Percentiles rank a stretch among this genome's conserved stretches.
Evolutionary conservation across 2,113 vertebrate genomes (phyloP).

Genomic region (pig (Sus scrofa)): DNA sequence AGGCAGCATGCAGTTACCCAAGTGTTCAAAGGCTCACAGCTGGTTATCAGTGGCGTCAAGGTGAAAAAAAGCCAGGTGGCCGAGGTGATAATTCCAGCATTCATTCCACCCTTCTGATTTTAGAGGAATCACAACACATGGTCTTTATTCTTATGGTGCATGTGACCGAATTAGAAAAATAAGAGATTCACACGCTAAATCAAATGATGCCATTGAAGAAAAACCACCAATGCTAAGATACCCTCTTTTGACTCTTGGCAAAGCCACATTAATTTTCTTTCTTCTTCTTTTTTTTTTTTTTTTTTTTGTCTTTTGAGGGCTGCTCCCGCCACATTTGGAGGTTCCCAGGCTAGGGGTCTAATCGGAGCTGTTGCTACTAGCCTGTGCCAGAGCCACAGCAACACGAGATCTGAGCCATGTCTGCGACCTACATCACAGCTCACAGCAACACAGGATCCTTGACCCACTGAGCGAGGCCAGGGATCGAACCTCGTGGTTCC

Average conservation of each 20-base stretch:
- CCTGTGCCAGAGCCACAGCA: no score
- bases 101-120: background rate
- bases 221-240: background rate
- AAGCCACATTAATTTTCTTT: background rate
- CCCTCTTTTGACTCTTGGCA: background rate
- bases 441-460: no score
- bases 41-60: background rate
- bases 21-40: background rate
- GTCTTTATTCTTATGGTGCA: background rate
- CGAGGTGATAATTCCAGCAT: background rate
- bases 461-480: no score
- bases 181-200: background rate
- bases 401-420: no score
- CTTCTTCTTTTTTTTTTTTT: no score
- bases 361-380: no score
- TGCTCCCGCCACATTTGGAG: no score
- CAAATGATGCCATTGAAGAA: background rate
- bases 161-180: conserved; percentile 22
- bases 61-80: background rate
- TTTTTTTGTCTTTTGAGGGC: no score
- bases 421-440: no score
- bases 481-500: no score
- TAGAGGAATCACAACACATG: background rate
- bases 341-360: no score
- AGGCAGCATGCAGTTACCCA: background rate